Evolutionary conservation across 2,797 vertebrate species (phyloP).

Genomic region (Myotis daubentonii): DNA sequence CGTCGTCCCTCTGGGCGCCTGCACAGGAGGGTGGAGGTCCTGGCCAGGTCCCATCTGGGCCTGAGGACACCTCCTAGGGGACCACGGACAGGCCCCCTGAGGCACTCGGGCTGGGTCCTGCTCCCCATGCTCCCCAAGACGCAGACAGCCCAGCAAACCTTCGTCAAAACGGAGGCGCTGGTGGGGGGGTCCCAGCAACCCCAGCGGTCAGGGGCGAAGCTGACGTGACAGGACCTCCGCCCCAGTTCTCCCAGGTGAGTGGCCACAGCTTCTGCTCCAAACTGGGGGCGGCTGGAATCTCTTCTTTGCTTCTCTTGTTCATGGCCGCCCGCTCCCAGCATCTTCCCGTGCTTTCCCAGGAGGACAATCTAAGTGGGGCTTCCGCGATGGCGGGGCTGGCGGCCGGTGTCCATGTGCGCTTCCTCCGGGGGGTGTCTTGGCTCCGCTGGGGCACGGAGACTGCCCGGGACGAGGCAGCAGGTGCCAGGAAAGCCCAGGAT

Average conservation of each 20-base stretch:
- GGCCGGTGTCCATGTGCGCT: no score
- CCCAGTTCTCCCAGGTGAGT: not conserved
- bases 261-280: not conserved
- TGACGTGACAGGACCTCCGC: not conserved
- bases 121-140: not conserved
- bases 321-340: no score
- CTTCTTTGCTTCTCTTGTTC: not conserved
- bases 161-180: not conserved
- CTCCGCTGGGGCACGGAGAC: no score
- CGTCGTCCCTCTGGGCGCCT: no score
- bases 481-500: no score
- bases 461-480: no score
- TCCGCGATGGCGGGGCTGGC: no score
- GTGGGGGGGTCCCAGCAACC: not conserved
- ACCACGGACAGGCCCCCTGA: not conserved
- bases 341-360: not conserved
- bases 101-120: not conserved
- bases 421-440: no score
- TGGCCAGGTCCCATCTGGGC: not conserved
- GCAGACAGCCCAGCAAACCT: not conserved
- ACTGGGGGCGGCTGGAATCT: not conserved
- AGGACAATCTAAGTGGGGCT: not conserved
- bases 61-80: not conserved
- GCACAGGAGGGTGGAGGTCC: no score
- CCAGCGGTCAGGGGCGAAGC: no score